These are phyloP conservation scores for Procambarus virginalis DNA, from an alignment of 1,140 invertebrate species.

Conservation along the genomic window DNA sequence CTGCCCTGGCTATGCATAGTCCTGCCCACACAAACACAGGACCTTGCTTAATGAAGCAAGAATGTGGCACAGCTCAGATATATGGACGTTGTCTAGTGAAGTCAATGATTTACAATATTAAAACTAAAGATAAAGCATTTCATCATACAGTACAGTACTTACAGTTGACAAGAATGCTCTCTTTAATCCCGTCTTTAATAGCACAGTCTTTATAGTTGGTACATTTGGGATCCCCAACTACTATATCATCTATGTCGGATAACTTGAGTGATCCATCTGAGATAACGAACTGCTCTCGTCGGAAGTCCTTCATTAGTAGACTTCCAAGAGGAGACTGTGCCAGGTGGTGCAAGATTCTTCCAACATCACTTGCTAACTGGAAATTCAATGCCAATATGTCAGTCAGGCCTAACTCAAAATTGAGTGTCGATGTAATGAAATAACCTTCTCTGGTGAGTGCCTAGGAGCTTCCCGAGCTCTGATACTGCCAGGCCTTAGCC, in stretches of 20 bases:
- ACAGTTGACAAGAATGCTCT: conserved; percentile 18
- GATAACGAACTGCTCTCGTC: conserved; percentile 54
- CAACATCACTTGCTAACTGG: conserved; percentile 52
- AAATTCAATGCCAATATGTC: conserved; percentile 3
- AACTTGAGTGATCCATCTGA: conserved; percentile 40
- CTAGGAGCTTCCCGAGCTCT: no score
- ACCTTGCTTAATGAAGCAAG: no score
- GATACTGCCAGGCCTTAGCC: no score
- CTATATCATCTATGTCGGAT: conserved; percentile 59
- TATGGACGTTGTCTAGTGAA: no score
- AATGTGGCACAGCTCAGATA: no score
- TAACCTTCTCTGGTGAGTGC: no score
- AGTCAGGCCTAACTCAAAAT: no score
- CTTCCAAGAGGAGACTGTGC: conserved; percentile 40
- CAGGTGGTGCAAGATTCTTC: conserved; percentile 31
- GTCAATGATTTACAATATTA: background rate
- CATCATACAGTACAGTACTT: background rate
- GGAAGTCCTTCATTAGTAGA: conserved; percentile 50
- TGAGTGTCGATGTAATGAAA: no score
- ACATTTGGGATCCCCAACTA: conserved; percentile 40
- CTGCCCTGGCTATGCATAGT: no score
- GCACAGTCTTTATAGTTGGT: conserved; percentile 15
- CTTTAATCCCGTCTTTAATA: conserved; percentile 13
- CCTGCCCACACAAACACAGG: no score
- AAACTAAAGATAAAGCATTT: background rate